Percentiles rank a stretch among this genome's conserved stretches.
phyloP scores from a whole-genome alignment of 2,888 invertebrate genomes.

The Patella caerulea region DNA sequence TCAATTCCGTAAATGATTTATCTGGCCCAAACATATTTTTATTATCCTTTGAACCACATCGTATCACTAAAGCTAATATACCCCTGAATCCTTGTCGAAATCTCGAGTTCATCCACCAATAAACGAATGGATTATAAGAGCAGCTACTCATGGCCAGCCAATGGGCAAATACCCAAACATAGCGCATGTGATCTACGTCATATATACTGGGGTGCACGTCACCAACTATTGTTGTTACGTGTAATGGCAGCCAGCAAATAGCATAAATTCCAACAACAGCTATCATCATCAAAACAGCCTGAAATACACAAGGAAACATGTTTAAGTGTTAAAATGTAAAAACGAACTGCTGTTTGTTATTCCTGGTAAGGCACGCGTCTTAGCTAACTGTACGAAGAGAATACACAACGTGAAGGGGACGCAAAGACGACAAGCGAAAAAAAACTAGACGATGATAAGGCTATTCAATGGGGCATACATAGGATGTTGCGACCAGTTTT shows the following conservation, averaged over 20 bases:
- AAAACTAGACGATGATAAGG: too few species aligned
- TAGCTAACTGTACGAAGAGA: too few species aligned
- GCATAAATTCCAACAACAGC: conserved; percentile 92
- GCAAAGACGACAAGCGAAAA: too few species aligned
- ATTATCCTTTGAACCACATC: conserved; percentile 4
- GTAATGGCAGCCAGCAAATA: conserved; percentile 94
- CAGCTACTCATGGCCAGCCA: conserved; percentile 96
- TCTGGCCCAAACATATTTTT: conserved; percentile 8
- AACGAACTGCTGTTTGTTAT: too few species aligned
- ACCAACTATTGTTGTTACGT: conserved; percentile 88
- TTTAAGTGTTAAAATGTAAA: too few species aligned
- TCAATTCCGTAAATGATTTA: not conserved
- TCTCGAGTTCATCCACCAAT: conserved; percentile 95
- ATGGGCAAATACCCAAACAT: conserved; percentile 73
- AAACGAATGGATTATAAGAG: conserved; percentile 95
- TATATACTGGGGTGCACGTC: conserved; percentile 45
- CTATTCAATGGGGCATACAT: too few species aligned
- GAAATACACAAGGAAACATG: conserved; percentile 32
- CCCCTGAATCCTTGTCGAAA: conserved; percentile 41
- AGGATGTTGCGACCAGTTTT: too few species aligned
- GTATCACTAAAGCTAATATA: not conserved
- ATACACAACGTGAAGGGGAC: too few species aligned
- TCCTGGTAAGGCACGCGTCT: too few species aligned
- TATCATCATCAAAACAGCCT: conserved; percentile 82
- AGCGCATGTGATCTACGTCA: conserved; percentile 38